Evolutionary conservation across 2,113 vertebrate species (phyloP).

Genomic region (Echinops telfairi): DNA sequence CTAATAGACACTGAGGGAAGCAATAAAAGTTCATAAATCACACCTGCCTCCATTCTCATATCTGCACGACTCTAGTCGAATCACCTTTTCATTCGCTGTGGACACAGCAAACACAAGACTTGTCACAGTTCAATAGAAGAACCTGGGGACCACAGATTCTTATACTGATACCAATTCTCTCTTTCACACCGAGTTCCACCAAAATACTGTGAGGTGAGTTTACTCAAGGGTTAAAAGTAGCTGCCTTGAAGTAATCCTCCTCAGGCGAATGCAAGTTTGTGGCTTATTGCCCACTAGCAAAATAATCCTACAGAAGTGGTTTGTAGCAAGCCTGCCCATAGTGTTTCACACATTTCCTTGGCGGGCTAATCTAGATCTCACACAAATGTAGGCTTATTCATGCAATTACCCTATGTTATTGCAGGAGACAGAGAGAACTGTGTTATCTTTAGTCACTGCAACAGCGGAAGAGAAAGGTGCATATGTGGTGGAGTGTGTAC

Average conservation of each 20-base stretch:
- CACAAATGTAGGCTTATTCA: not conserved
- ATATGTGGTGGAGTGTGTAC: too few species aligned
- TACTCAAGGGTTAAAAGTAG: slow-evolving; percentile 30
- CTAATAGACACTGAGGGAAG: not conserved
- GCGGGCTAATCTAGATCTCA: not conserved
- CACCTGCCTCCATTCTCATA: not conserved
- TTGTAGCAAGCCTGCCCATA: not conserved
- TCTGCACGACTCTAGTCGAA: rapidly evolving
- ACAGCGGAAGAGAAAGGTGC: not conserved
- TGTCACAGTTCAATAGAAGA: slow-evolving; percentile 24
- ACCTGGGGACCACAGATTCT: not conserved
- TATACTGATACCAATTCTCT: not conserved
- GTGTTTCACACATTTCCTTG: slow-evolving; percentile 1
- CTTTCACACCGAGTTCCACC: not conserved
- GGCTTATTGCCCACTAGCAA: not conserved
- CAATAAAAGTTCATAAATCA: not conserved
- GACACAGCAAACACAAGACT: not conserved
- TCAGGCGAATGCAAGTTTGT: not conserved
- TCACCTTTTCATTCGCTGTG: not conserved
- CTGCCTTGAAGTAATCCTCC: not conserved
- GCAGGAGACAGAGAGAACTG: not conserved
- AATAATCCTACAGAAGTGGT: not conserved
- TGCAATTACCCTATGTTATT: not conserved
- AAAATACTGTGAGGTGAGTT: not conserved
- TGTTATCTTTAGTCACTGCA: not conserved